Percentiles rank a stretch among this genome's conserved stretches.
These are phyloP conservation scores for Engystomops pustulosus DNA, from an alignment of 2,113 vertebrate genomes.

Conservation along the genomic window DNA sequence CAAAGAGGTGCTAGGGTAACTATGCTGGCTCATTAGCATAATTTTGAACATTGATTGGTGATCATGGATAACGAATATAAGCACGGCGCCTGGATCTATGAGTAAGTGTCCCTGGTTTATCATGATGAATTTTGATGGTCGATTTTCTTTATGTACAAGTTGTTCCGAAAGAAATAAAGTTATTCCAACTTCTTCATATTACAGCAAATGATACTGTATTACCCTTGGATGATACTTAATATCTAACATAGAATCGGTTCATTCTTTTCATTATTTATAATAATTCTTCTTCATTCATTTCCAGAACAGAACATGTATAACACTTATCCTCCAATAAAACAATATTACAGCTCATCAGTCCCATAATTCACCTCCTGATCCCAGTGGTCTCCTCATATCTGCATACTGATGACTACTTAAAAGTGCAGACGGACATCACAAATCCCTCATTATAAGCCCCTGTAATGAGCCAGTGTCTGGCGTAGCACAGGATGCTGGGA, in stretches of 20 bases:
- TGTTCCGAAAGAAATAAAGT: too few species aligned
- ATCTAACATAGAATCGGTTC: background rate
- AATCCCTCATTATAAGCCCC: background rate
- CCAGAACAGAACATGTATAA: background rate
- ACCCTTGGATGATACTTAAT: background rate
- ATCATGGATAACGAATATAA: too few species aligned
- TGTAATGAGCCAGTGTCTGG: constrained; percentile 23
- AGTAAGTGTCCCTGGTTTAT: too few species aligned
- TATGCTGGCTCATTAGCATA: too few species aligned
- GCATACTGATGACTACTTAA: constrained; percentile 34
- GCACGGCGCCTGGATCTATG: too few species aligned
- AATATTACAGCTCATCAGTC: background rate
- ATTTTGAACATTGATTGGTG: too few species aligned
- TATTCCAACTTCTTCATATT: too few species aligned
- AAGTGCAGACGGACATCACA: constrained; percentile 30
- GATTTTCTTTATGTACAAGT: too few species aligned
- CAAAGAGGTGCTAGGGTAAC: too few species aligned
- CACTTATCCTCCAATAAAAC: constrained; percentile 24
- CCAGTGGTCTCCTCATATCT: constrained; percentile 2
- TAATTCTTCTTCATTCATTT: background rate
- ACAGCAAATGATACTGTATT: background rate
- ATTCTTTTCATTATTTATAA: constrained; percentile 22
- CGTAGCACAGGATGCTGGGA: constrained; percentile 22
- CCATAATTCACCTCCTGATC: constrained; percentile 6
- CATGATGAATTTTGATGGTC: too few species aligned